A percentile compares a stretch with the other conserved stretches of the same genome.
phyloP scores from a whole-genome alignment of 2,888 invertebrate genomes.

The Trichopria drosophilae region DNA sequence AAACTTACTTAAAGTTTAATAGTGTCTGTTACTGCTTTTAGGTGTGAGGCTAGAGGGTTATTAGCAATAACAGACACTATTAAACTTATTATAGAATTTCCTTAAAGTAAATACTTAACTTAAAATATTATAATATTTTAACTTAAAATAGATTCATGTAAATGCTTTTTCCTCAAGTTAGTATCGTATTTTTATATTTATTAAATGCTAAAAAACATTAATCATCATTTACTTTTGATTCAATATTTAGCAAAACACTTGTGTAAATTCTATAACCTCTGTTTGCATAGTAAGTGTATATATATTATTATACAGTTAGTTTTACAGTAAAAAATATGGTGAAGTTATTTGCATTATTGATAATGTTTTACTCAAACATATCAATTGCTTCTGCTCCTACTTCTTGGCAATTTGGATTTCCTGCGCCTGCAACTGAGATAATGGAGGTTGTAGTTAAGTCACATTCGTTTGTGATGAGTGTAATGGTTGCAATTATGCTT shows the following conservation, averaged over 20 bases:
- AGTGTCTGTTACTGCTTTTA: constrained; percentile 23
- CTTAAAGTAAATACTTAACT: constrained; percentile 23
- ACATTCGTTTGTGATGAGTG: constrained; percentile 22
- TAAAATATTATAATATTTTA: constrained; percentile 23
- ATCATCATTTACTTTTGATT: constrained; percentile 19
- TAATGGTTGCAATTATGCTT: constrained; percentile 22
- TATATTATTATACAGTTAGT: constrained; percentile 21
- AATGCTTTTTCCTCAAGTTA: constrained; percentile 21
- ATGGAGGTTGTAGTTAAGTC: constrained; percentile 23
- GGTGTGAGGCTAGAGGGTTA: constrained; percentile 23
- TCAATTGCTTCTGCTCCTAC: constrained; percentile 23
- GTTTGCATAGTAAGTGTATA: constrained; percentile 22
- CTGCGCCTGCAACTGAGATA: constrained; percentile 16
- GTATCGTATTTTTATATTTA: constrained; percentile 9
- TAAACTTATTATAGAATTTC: constrained; percentile 22
- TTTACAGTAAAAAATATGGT: constrained; percentile 22
- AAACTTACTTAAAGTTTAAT: constrained; percentile 19
- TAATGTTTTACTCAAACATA: constrained; percentile 24
- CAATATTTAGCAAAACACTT: constrained; percentile 21
- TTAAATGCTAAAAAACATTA: constrained; percentile 22
- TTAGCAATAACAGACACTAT: constrained; percentile 21
- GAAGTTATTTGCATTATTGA: constrained; percentile 22
- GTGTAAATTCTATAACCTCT: constrained; percentile 21
- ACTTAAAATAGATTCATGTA: constrained; percentile 22
- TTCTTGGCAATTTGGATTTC: constrained; percentile 18